These are phyloP conservation scores for Monoplex corrugatus DNA, from an alignment of 2,888 invertebrate genomes.

Conservation along the genomic window DNA sequence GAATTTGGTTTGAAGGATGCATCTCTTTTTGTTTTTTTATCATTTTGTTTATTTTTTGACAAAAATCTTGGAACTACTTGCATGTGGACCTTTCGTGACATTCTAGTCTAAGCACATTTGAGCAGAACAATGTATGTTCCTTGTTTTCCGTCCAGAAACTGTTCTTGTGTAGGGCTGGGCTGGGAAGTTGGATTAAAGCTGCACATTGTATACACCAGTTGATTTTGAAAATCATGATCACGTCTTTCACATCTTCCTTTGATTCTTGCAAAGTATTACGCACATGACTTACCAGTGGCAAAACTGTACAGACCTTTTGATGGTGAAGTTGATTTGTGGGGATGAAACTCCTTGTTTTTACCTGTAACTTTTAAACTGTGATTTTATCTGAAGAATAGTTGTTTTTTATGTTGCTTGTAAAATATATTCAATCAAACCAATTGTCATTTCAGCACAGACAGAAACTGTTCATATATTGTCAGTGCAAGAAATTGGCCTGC, in stretches of 20 bases:
- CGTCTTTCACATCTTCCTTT: slow-evolving; percentile 9
- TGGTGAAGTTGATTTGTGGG: not conserved
- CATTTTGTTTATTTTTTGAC: slow-evolving; percentile 59
- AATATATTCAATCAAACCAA: not conserved
- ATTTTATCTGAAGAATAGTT: slow-evolving; percentile 24
- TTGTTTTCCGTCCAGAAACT: slow-evolving; percentile 32
- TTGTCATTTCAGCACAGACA: not conserved
- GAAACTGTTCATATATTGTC: not conserved
- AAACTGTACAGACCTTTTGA: not conserved
- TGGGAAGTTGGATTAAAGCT: not conserved
- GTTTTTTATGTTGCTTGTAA: not conserved
- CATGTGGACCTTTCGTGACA: slow-evolving; percentile 66
- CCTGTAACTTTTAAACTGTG: slow-evolving; percentile 28
- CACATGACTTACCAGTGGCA: slow-evolving; percentile 12
- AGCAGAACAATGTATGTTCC: slow-evolving; percentile 38
- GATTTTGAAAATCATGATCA: slow-evolving; percentile 3
- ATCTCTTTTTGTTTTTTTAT: slow-evolving; percentile 42
- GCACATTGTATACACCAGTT: slow-evolving; percentile 1
- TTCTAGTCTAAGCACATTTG: slow-evolving; percentile 43
- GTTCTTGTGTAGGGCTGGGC: not conserved
- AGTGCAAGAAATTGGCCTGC: not conserved
- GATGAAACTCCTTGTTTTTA: slow-evolving; percentile 9
- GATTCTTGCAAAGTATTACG: slow-evolving; percentile 27
- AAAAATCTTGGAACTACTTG: slow-evolving; percentile 72
- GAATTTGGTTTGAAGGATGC: slow-evolving; percentile 58